Percentiles rank a stretch among this genome's conserved stretches.
Conservation (phyloP, 2,113 vertebrate species). For the Rousettus leschenaultii region DNA sequence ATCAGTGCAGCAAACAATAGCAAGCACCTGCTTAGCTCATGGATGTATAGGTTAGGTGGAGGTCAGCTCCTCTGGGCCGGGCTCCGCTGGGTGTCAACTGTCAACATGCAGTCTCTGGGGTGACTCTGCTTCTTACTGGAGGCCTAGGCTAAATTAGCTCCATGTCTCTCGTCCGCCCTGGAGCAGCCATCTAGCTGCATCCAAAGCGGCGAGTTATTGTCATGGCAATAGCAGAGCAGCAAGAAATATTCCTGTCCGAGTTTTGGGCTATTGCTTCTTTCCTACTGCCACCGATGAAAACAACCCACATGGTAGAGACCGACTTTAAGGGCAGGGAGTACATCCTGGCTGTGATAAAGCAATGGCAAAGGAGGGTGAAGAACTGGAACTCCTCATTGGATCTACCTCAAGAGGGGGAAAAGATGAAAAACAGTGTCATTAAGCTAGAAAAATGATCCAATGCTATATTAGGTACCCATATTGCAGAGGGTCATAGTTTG, state of each 20-base stretch:
- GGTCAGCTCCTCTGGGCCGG: not conserved
- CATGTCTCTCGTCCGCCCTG: not conserved
- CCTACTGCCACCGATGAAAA: not conserved
- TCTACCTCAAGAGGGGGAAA: not conserved
- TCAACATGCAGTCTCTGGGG: not conserved
- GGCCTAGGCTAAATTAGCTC: not conserved
- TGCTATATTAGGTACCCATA: not conserved
- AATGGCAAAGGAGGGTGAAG: not conserved
- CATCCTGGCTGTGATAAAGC: not conserved
- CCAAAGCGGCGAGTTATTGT: not conserved
- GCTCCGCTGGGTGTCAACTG: not conserved
- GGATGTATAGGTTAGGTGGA: not conserved
- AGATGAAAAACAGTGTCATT: not conserved
- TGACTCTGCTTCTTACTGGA: not conserved
- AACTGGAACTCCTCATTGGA: not conserved
- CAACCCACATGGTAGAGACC: not conserved
- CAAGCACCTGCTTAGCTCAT: not conserved
- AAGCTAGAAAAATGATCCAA: not conserved
- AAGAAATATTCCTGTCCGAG: not conserved
- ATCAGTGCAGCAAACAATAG: not conserved
- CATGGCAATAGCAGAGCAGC: not conserved
- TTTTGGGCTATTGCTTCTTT: not conserved
- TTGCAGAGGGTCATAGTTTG: not conserved
- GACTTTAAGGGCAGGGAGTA: not conserved
- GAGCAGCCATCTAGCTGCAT: not conserved